Base-by-base conservation (phyloP, 2,113 vertebrate species). In the Seriola dumerili region DNA sequence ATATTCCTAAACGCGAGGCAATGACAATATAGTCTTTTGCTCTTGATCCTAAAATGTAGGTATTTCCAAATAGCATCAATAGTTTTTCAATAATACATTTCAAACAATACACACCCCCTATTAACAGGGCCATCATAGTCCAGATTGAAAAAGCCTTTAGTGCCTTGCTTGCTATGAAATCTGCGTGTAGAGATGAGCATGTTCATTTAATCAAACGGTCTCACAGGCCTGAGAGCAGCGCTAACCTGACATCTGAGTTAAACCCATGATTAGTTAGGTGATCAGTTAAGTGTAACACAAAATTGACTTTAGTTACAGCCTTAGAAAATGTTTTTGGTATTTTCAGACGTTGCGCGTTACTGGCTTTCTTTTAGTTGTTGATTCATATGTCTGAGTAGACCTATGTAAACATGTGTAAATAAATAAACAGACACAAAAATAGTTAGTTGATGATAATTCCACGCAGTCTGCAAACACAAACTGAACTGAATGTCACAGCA, bases 391-490 rank as follows among this genome's bases (percentile, higher is more conserved):
- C 16, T 58, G 46, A 74, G 38, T 63, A 50, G 64, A 73, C 19
- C 8, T 40, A 50, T 21, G n/a, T 40, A 38, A 54, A 25, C 10
- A 1, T 42, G 14, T 72, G 36, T 16, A 83, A 71, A 52, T 46
- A 55, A 55, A 42, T 21, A 8, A 7, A 38, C 29, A 62, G 54
- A 40, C 44, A 46, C 57, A 32, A 32, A 55, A 64, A 65, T 54
- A 8, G 72, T 44, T 29, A 2, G 29, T 29, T 29, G 29, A 29
- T 29, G 29, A 29, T 76, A 38, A 40, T 65, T 59, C 54, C 34
- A 50, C 13, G 62, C 4, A 69, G 62, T 68, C 72, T 69, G 36
- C 25, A 80, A 80, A 83, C 42, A 67, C 58, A 64, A 54, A 67
- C 25, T 67, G n/a, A 61, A 71, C 29, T n/a, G 10, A 1, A 25